A percentile compares a stretch with the other conserved stretches of the same genome.
phyloP scores from a whole-genome alignment of 2,113 vertebrate species.

The Sinosuthora webbiana region DNA sequence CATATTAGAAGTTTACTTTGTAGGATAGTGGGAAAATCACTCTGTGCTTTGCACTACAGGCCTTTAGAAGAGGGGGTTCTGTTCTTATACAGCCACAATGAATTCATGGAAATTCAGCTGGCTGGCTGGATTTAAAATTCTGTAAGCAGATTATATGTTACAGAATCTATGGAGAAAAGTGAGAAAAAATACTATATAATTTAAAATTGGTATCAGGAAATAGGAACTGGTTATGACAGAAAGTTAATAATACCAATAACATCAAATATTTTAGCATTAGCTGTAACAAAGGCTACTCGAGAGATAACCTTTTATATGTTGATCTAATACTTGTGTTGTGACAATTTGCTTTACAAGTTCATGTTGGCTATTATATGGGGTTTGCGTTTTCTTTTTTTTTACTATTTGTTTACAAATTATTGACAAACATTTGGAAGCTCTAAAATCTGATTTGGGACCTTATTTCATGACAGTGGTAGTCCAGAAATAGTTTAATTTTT shows the following conservation, averaged over 20 bases:
- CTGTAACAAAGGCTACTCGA: neutral
- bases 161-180: neutral
- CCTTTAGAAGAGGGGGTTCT: neutral
- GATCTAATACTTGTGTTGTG: neutral
- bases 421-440: neutral
- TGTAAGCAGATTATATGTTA: neutral
- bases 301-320: neutral
- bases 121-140: neutral
- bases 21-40: neutral
- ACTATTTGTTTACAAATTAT: neutral
- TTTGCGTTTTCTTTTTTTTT: neutral
- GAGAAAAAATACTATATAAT: neutral
- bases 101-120: neutral
- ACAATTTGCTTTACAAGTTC: neutral
- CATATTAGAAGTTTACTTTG: neutral
- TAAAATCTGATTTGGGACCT: neutral
- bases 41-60: neutral
- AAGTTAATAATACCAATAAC: neutral
- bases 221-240: neutral
- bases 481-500: neutral
- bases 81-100: neutral
- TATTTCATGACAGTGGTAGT: neutral
- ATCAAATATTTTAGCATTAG: neutral
- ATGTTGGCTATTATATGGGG: neutral
- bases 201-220: neutral